These are phyloP conservation scores for Panopea generosa DNA, from an alignment of 2,888 invertebrate genomes.

Conservation along the genomic window DNA sequence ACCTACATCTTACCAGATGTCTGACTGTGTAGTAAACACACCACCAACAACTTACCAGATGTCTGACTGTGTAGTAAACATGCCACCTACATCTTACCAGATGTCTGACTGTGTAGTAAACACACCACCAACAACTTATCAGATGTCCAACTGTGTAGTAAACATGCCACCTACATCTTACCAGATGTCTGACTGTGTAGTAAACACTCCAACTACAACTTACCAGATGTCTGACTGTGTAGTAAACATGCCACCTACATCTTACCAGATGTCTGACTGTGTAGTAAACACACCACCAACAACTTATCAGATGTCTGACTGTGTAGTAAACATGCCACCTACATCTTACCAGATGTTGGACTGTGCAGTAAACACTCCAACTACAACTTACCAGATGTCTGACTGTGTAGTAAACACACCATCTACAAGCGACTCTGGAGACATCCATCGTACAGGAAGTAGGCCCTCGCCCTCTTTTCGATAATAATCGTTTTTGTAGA, in stretches of 20 bases:
- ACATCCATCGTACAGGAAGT: conserved; percentile 99
- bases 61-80: too few relatives aligned
- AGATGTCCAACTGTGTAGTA: conserved; percentile 78
- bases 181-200: too few relatives aligned
- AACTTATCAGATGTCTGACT: conserved; percentile 82
- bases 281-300: conserved; percentile 98
- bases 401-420: conserved; percentile 98
- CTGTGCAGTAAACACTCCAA: background rate
- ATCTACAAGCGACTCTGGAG: conserved; percentile 97
- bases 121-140: too few relatives aligned
- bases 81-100: too few relatives aligned
- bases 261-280: conserved; percentile 97
- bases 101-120: background rate
- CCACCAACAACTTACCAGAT: too few relatives aligned
- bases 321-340: conserved; percentile 78
- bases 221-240: conserved; percentile 89
- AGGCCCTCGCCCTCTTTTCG: conserved; percentile 96
- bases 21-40: too few relatives aligned
- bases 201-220: conserved; percentile 19
- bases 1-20: too few relatives aligned
- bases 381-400: conserved; percentile 92
- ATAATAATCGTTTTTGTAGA: conserved; percentile 99
- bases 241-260: background rate
- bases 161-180: too few relatives aligned
- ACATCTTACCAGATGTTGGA: too few relatives aligned